Evolutionary conservation across 2,888 invertebrate species (phyloP).

Genomic region (Hirtodrosophila alboralis): DNA sequence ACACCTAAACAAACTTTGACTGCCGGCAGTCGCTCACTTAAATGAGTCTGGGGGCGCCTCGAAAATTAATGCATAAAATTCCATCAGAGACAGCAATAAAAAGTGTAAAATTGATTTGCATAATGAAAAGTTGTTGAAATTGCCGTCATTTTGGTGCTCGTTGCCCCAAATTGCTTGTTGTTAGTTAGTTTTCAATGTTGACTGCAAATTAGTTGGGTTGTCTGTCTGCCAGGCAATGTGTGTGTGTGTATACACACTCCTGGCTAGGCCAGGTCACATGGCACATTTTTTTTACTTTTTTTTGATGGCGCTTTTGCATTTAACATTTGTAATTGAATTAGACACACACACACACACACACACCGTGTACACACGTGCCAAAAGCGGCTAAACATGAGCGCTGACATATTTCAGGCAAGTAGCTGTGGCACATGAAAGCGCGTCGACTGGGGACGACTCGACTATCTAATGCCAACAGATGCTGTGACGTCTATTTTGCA

Average conservation of each 20-base stretch:
- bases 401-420: slow-evolving; percentile 56
- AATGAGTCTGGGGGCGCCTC: slow-evolving; percentile 37
- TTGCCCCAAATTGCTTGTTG: slow-evolving; percentile 54
- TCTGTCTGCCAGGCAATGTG: slow-evolving; percentile 8
- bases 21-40: slow-evolving; percentile 43
- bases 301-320: slow-evolving; percentile 58
- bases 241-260: slow-evolving; percentile 11
- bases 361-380: slow-evolving; percentile 9
- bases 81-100: slow-evolving; percentile 63
- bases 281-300: no score
- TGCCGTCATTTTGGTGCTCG: slow-evolving; percentile 38
- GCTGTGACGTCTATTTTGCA: slow-evolving; percentile 73
- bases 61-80: slow-evolving; percentile 53
- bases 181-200: slow-evolving; percentile 63
- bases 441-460: slow-evolving; percentile 20
- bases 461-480: slow-evolving; percentile 60
- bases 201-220: slow-evolving; percentile 54
- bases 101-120: slow-evolving; percentile 76
- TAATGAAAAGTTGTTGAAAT: slow-evolving; percentile 73
- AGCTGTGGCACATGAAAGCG: slow-evolving; percentile 39
- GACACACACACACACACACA: slow-evolving; percentile 27
- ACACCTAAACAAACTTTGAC: slow-evolving; percentile 54
- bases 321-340: slow-evolving; percentile 71
- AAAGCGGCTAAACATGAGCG: slow-evolving; percentile 41
- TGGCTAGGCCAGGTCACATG: slow-evolving; percentile 54